Conservation (phyloP, 1,140 invertebrate genomes). For the Nasonia longicornis region DNA sequence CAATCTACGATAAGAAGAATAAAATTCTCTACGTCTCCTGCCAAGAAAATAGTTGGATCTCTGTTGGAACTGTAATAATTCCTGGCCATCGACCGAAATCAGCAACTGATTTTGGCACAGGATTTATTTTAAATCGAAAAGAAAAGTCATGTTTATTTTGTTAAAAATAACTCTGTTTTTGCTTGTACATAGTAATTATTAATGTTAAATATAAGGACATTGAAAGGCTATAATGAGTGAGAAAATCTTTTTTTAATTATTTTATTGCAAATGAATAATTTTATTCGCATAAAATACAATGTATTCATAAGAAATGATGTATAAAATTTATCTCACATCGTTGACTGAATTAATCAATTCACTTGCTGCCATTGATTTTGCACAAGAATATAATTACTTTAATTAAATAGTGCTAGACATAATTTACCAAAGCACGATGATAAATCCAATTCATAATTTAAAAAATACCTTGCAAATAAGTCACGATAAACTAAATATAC, state of each 20-base stretch:
- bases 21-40: constrained; percentile 72
- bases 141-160: constrained; percentile 45
- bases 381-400: constrained; percentile 40
- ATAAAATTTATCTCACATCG: constrained; percentile 45
- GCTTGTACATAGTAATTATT: constrained; percentile 39
- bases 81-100: constrained; percentile 73
- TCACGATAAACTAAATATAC: constrained; percentile 35
- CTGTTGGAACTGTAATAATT: constrained; percentile 72
- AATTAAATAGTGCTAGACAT: constrained; percentile 38
- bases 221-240: constrained; percentile 16
- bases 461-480: constrained; percentile 41
- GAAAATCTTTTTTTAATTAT: constrained; percentile 10
- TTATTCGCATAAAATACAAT: constrained; percentile 47
- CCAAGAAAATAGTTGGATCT: constrained; percentile 71
- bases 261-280: constrained; percentile 44
- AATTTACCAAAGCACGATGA: constrained; percentile 42
- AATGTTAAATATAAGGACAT: background rate
- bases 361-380: constrained; percentile 41
- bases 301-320: constrained; percentile 43
- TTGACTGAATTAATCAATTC: constrained; percentile 40
- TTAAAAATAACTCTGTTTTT: constrained; percentile 49
- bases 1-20: constrained; percentile 69
- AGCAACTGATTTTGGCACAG: constrained; percentile 78
- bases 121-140: constrained; percentile 71
- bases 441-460: constrained; percentile 38